Evolutionary conservation across 2,113 vertebrate species (phyloP), one percentile per base, ranked within the genome.

Genomic region (Emydocephalus ijimae): DNA sequence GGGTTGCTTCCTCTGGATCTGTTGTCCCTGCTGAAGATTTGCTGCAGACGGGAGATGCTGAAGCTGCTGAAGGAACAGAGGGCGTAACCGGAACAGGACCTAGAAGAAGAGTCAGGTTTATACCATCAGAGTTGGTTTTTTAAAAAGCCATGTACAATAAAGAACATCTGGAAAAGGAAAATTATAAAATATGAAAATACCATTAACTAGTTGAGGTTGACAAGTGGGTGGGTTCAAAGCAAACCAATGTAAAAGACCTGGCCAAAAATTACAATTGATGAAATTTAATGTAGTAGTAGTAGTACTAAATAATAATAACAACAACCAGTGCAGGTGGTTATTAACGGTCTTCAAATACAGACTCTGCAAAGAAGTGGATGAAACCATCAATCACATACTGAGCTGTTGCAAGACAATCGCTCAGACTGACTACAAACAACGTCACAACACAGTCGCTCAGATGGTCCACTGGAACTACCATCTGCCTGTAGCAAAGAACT

Each of bases 1-100:
- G 98, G 0, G 98, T 98, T 0, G 99, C 99, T 97, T 99, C 99
- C 92, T 99, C 99, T 1, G 98, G 98, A 94, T 99, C 98, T 0
- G 98, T 99, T 43, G 99, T 99, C 48, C 99, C 99, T 20, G 98
- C 98, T 14, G 98, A 98, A 48, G 97, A 94, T 96, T 98, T 99
- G 2, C 92, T 81, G 5, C 90, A 34, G 54, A 94, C 64, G 21
- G 87, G 26, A 18, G 94, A 91, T 26, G 96, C 87, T 94, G 95
- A 92, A 85, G 93, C 45, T 87, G 96, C 20, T 89, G 98, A 81
- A 1, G 96, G 94, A 93, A 96, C 96, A 92, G 95, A 87, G 90
- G 85, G 48, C 0, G 94, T 43, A 57, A 93, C 89, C 26, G 95
- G 24, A 61, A 50, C 92, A 34, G 94, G 92, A 90, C 54, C 94